These are phyloP conservation scores for Drosophila sucinea DNA, from an alignment of 1,140 invertebrate species.

Conservation along the genomic window DNA sequence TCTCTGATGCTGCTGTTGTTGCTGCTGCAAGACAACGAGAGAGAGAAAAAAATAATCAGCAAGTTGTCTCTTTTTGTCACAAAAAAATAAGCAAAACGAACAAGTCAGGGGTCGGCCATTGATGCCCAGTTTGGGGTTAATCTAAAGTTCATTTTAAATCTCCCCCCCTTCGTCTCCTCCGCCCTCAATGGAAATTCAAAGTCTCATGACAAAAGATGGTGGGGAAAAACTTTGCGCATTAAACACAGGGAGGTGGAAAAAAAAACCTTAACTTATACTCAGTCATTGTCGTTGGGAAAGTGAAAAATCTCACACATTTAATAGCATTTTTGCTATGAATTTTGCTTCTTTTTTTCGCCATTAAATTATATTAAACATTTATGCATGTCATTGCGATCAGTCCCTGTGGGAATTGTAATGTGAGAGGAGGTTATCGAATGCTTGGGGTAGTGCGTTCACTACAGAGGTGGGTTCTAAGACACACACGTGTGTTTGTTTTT, in stretches of 20 bases:
- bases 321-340: constrained; percentile 13
- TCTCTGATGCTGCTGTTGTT: neutral
- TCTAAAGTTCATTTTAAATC: constrained; percentile 19
- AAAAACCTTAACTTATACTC: constrained; percentile 1
- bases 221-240: constrained; percentile 12
- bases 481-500: neutral
- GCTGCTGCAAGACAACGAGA: constrained; percentile 2
- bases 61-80: neutral
- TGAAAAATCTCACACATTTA: constrained; percentile 30
- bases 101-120: constrained; percentile 13
- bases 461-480: neutral
- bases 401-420: neutral
- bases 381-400: constrained; percentile 1
- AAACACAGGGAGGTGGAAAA: constrained; percentile 6
- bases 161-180: neutral
- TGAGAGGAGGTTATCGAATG: neutral
- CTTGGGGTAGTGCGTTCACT: neutral
- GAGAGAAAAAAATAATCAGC: constrained; percentile 10
- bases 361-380: constrained; percentile 22
- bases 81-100: neutral
- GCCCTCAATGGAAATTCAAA: constrained; percentile 7
- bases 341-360: constrained; percentile 7
- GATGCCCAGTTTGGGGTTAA: constrained; percentile 17
- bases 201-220: constrained; percentile 17
- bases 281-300: constrained; percentile 28